Percentiles rank a stretch among this genome's conserved stretches.
phyloP scores from a whole-genome alignment of 2,797 vertebrate genomes.

The Orientallactaga sibirica region DNA sequence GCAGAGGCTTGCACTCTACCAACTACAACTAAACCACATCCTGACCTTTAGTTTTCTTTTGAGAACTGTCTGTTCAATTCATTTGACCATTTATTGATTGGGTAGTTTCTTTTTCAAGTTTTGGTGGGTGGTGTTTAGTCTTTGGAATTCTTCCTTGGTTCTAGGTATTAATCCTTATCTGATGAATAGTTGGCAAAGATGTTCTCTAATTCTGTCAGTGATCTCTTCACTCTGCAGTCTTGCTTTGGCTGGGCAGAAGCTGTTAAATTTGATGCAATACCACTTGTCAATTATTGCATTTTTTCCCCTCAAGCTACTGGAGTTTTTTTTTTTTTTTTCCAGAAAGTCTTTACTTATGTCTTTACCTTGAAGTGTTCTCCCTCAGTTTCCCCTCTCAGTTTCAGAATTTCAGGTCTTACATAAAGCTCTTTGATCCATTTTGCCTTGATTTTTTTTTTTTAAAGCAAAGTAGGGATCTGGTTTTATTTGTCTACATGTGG shows the following conservation, averaged over 20 bases:
- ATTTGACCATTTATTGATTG: background rate
- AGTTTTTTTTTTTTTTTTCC: background rate
- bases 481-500: background rate
- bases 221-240: background rate
- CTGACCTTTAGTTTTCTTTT: too few relatives aligned
- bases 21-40: too few relatives aligned
- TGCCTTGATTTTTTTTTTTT: background rate
- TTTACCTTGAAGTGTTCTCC: background rate
- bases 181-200: too few relatives aligned
- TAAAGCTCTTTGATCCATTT: background rate
- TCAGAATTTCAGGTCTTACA: background rate
- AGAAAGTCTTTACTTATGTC: accelerated
- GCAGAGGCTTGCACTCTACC: too few relatives aligned
- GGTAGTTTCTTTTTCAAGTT: background rate
- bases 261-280: background rate
- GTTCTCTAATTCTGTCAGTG: background rate
- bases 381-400: background rate
- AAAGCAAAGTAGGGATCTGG: background rate
- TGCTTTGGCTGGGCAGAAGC: background rate
- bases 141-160: background rate
- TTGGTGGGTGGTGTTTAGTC: background rate
- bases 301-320: background rate
- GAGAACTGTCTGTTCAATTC: too few relatives aligned
- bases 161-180: background rate
- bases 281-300: too few relatives aligned